Evolutionary conservation across 2,888 invertebrate species (phyloP).

Genomic region (Phania funesta): DNA sequence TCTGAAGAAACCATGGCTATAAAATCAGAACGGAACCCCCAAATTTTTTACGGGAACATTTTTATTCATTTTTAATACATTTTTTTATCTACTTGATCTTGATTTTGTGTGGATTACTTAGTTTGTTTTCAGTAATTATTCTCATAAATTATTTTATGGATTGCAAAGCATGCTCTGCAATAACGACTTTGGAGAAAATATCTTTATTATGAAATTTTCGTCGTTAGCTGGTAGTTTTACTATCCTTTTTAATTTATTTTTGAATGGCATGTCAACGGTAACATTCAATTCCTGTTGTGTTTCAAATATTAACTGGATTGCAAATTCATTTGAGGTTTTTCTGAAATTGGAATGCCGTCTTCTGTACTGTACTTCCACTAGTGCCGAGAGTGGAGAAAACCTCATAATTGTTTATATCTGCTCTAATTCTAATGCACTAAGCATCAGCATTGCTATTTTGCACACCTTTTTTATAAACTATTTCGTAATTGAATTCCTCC

Average conservation of each 20-base stretch:
- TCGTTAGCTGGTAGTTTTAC: background rate
- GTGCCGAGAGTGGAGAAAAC: background rate
- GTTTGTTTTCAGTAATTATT: no score
- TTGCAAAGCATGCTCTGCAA: no score
- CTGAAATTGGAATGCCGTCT: background rate
- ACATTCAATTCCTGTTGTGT: background rate
- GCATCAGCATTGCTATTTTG: background rate
- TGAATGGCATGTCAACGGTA: background rate
- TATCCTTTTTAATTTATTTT: background rate
- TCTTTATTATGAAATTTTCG: background rate
- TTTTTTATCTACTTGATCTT: no score
- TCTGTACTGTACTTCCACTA: background rate
- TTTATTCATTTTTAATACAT: no score
- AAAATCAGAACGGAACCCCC: no score
- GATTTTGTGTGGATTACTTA: no score
- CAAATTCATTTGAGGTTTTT: background rate
- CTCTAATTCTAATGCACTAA: background rate
- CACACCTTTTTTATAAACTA: no score
- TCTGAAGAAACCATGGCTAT: no score
- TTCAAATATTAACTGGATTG: background rate
- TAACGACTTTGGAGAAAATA: no score
- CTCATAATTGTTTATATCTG: conserved; percentile 4
- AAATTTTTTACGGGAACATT: no score
- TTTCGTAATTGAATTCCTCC: no score
- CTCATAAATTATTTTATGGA: no score